Conservation (phyloP, 2,888 invertebrate genomes). For the Rhogogaster chlorosoma region DNA sequence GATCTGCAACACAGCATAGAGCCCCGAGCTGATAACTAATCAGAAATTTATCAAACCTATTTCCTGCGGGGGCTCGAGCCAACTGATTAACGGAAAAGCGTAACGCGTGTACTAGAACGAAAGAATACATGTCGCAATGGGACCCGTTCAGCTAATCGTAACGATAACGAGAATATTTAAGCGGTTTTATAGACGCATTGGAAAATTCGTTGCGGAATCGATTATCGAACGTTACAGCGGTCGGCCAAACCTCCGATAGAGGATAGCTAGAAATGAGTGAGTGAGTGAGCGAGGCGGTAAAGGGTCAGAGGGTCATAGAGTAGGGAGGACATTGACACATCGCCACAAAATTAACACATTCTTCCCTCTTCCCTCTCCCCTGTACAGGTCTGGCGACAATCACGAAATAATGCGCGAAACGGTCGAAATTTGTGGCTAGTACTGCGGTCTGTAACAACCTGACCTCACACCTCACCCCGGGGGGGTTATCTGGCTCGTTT, state of each 20-base stretch:
- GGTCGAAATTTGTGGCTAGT: conserved; percentile 73
- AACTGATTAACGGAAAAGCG: background rate
- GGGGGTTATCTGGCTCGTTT: conserved; percentile 3
- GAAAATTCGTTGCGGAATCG: conserved; percentile 40
- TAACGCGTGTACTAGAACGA: background rate
- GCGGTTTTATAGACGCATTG: conserved; percentile 25
- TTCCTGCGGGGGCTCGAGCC: background rate
- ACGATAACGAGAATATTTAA: conserved; percentile 1
- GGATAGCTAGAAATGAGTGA: conserved; percentile 53
- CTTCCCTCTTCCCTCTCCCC: conserved; percentile 68
- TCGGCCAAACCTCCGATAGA: conserved; percentile 4
- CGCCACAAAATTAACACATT: conserved; percentile 74
- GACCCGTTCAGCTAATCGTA: background rate
- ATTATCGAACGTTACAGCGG: conserved; percentile 22
- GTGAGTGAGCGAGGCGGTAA: conserved; percentile 55
- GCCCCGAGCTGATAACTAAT: background rate
- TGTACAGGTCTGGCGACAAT: conserved; percentile 68
- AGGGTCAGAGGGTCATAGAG: conserved; percentile 43
- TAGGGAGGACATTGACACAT: conserved; percentile 69
- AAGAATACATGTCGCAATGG: background rate
- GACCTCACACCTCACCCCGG: background rate
- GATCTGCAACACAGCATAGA: background rate
- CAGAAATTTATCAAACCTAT: background rate
- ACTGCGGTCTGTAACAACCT: conserved; percentile 71
- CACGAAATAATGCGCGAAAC: conserved; percentile 74